A percentile compares a stretch with the other conserved stretches of the same genome.
phyloP scores from a whole-genome alignment of 2,113 vertebrate species.

The Psephotus haematonotus region DNA sequence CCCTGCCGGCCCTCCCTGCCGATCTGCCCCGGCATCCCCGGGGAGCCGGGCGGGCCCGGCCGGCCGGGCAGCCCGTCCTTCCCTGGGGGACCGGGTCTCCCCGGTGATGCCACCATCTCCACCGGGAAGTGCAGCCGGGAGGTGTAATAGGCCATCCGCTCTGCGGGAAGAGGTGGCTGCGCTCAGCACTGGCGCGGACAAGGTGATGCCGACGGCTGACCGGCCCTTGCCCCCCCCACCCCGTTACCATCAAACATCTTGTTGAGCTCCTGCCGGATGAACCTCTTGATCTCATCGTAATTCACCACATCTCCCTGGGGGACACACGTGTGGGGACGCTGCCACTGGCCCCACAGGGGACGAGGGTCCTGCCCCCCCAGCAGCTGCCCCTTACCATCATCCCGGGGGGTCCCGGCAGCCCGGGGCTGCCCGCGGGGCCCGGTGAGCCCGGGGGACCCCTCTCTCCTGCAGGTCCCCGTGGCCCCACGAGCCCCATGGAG shows the following conservation, averaged over 20 bases:
- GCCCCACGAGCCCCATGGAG: slow-evolving; percentile 85
- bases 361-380: fast-evolving
- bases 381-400: slow-evolving; percentile 80
- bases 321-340: fast-evolving
- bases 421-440: slow-evolving; percentile 78
- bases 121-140: slow-evolving; percentile 88
- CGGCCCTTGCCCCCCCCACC: neutral
- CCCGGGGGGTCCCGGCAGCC: slow-evolving; percentile 84
- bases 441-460: slow-evolving; percentile 83
- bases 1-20: slow-evolving; percentile 91
- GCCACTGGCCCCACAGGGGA: fast-evolving
- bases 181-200: fast-evolving
- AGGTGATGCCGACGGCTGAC: fast-evolving
- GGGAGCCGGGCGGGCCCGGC: slow-evolving; percentile 81
- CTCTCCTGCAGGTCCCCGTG: slow-evolving; percentile 85
- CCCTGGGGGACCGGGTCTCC: slow-evolving; percentile 89
- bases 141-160: slow-evolving; percentile 94
- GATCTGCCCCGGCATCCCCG: slow-evolving; percentile 88
- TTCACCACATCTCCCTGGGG: slow-evolving; percentile 87
- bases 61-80: slow-evolving; percentile 86
- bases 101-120: slow-evolving; percentile 85
- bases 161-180: slow-evolving; percentile 58
- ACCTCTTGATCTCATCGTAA: slow-evolving; percentile 92
- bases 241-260: slow-evolving; percentile 93
- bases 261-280: slow-evolving; percentile 93